A percentile compares a stretch with the other conserved stretches of the same genome.
phyloP scores from a whole-genome alignment of 2,113 vertebrate genomes.

The Grammomys surdaster region DNA sequence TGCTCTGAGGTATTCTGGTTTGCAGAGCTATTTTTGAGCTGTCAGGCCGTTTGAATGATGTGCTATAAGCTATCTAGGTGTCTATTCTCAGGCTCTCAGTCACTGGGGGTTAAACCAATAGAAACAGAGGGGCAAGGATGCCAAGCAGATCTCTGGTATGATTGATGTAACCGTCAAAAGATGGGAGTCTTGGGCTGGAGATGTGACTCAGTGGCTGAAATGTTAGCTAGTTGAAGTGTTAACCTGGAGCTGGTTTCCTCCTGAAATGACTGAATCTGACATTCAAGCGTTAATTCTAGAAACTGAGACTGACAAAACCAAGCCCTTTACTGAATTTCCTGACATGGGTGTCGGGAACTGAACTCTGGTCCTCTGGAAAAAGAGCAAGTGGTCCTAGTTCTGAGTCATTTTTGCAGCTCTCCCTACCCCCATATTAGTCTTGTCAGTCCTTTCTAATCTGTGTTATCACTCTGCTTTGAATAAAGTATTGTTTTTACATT shows the following conservation, averaged over 20 bases:
- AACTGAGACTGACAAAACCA: too few species aligned
- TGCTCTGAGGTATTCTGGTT: not conserved
- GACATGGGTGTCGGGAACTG: not conserved
- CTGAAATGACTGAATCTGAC: too few species aligned
- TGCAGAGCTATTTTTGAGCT: not conserved
- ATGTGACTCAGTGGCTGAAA: not conserved
- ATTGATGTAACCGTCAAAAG: not conserved
- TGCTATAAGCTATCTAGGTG: not conserved
- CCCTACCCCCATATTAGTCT: not conserved
- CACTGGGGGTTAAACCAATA: not conserved
- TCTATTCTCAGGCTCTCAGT: not conserved
- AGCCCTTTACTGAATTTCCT: too few species aligned
- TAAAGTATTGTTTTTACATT: not conserved
- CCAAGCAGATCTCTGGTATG: not conserved
- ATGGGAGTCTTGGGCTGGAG: not conserved
- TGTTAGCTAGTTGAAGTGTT: not conserved
- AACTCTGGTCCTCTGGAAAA: not conserved
- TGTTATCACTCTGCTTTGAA: not conserved
- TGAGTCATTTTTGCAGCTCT: not conserved
- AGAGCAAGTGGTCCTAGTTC: not conserved
- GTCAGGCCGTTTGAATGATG: not conserved
- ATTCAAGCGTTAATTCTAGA: too few species aligned
- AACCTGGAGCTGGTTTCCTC: not conserved
- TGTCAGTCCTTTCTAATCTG: not conserved
- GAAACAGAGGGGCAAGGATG: too few species aligned